Evolutionary conservation across 2,113 vertebrate species (phyloP).

Genomic region (Corvus cornix): DNA sequence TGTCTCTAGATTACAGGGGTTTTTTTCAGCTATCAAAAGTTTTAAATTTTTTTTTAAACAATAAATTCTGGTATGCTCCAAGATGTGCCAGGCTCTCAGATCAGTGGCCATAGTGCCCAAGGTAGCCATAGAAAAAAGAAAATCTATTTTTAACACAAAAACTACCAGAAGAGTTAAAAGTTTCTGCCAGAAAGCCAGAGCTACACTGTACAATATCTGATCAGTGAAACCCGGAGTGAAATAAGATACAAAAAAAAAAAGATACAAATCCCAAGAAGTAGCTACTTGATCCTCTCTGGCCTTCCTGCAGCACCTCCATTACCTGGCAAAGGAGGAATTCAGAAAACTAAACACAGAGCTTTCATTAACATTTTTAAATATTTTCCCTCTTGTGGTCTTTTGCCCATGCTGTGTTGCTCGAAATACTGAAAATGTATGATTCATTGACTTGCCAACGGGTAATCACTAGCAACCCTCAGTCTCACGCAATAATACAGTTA

Average conservation of each 20-base stretch:
- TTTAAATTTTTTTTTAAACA: not conserved
- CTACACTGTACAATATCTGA: not conserved
- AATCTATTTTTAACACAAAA: not conserved
- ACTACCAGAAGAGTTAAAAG: not conserved
- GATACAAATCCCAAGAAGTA: not conserved
- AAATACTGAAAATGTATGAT: not conserved
- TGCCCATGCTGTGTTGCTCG: not conserved
- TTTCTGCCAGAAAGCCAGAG: not conserved
- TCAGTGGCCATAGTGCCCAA: not conserved
- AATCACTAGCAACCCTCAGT: not conserved
- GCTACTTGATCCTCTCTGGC: not conserved
- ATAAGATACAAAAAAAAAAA: not conserved
- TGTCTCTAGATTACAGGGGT: not conserved
- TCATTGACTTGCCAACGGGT: not conserved
- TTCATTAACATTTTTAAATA: not conserved
- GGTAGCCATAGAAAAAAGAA: not conserved
- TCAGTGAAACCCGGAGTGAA: not conserved
- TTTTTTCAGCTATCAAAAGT: not conserved
- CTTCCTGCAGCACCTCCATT: not conserved
- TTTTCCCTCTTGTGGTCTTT: not conserved
- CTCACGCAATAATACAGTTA: not conserved
- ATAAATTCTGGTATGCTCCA: not conserved
- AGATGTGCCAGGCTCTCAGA: not conserved
- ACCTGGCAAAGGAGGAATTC: not conserved
- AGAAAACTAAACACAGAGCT: not conserved